Evolutionary conservation across 2,797 vertebrate genomes (phyloP).

Genomic region (Sebastes flavidus): DNA sequence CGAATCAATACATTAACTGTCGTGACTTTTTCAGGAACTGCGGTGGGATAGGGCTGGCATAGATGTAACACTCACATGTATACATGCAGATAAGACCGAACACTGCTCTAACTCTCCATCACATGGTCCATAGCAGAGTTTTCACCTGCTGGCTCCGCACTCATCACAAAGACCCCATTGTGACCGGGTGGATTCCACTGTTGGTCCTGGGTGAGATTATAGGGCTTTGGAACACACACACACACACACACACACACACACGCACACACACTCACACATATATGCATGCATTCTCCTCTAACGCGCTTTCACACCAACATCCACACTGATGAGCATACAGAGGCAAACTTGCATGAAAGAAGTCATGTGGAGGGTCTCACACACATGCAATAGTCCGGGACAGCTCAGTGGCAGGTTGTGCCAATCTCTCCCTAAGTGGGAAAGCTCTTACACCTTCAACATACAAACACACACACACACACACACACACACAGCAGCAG

Average conservation of each 20-base stretch:
- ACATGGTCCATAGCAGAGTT: constrained; percentile 10
- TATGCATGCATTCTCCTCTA: not conserved
- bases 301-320: not conserved
- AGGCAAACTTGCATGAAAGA: not conserved
- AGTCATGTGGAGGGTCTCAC: not conserved
- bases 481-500: not conserved
- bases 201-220: constrained; percentile 43
- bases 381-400: no score
- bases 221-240: constrained; percentile 6
- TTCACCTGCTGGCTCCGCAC: constrained; percentile 50
- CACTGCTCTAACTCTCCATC: constrained; percentile 8
- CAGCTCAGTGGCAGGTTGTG: not conserved
- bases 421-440: not conserved
- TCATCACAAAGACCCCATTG: constrained; percentile 59
- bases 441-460: not conserved
- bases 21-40: no score
- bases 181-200: constrained; percentile 38
- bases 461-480: not conserved
- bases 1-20: no score
- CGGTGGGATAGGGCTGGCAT: no score
- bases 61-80: no score
- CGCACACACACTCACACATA: not conserved
- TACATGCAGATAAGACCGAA: not conserved
- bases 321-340: not conserved
- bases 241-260: not conserved